phyloP scores from a whole-genome alignment of 2,888 invertebrate species.

The Pyrocoelia pectoralis region DNA sequence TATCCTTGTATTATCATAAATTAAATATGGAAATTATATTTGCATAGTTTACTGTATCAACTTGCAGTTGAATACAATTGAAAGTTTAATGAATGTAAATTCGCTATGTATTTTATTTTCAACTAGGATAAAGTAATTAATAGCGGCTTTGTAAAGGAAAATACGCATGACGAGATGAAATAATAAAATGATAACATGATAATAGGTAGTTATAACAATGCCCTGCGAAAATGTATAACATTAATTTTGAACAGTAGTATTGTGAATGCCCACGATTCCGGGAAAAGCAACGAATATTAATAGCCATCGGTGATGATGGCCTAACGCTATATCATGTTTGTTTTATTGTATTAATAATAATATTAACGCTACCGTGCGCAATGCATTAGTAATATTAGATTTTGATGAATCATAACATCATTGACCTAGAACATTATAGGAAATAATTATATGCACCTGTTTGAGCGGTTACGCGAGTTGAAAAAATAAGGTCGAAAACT shows the following conservation, averaged over 20 bases:
- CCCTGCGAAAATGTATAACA: constrained; percentile 23
- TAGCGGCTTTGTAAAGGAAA: constrained; percentile 11
- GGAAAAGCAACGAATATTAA: constrained; percentile 17
- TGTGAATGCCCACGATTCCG: constrained; percentile 22
- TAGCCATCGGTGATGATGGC: constrained; percentile 1
- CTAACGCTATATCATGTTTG: constrained; percentile 1
- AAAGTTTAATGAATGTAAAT: constrained; percentile 10
- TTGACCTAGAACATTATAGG: constrained; percentile 14
- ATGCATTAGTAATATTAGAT: constrained; percentile 9
- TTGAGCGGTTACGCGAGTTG: background rate
- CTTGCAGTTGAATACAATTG: constrained; percentile 5
- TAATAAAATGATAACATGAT: constrained; percentile 20
- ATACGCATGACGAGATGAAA: constrained; percentile 20
- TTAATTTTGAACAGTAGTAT: constrained; percentile 22
- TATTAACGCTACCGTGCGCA: constrained; percentile 3
- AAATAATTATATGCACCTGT: constrained; percentile 32
- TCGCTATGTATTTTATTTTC: background rate
- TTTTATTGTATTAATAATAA: constrained; percentile 1
- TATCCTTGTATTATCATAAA: constrained; percentile 6
- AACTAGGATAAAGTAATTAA: constrained; percentile 11
- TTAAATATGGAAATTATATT: constrained; percentile 7
- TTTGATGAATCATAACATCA: constrained; percentile 18
- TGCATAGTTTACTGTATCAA: background rate
- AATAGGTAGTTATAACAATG: constrained; percentile 20
- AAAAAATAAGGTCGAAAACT: background rate